A percentile compares a stretch with the other conserved stretches of the same genome.
These are phyloP conservation scores for Pantala flavescens DNA, from an alignment of 1,140 invertebrate genomes.

Conservation along the genomic window DNA sequence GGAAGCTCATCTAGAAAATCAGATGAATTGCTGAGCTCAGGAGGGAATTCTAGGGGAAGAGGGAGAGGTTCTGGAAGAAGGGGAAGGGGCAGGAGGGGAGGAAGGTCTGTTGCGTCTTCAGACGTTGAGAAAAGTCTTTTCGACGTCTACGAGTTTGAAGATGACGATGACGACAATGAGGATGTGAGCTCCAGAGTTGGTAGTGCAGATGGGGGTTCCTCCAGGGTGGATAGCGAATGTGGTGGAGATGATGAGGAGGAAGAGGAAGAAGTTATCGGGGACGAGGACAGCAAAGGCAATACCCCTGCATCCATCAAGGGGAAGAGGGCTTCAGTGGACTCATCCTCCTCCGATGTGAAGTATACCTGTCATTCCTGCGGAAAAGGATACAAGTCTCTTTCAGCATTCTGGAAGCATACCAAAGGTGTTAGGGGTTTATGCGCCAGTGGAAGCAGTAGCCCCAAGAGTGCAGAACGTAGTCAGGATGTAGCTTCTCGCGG, in stretches of 20 bases:
- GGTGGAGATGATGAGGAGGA: background rate
- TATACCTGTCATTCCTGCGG: background rate
- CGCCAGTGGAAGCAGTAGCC: background rate
- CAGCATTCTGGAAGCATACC: constrained; percentile 7
- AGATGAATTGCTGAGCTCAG: background rate
- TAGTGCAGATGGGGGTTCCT: background rate
- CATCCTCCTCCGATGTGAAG: background rate
- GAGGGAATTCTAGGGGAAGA: background rate
- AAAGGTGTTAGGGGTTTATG: background rate
- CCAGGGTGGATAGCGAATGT: background rate
- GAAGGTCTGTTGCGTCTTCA: background rate
- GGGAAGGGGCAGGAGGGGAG: background rate
- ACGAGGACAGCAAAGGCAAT: background rate
- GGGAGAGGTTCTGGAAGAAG: background rate
- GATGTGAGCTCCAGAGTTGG: background rate
- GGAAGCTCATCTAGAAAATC: background rate
- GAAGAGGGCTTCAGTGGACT: background rate
- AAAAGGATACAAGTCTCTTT: background rate
- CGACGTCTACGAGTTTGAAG: background rate
- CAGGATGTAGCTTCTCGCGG: background rate
- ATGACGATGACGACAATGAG: background rate
- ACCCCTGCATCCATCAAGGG: background rate
- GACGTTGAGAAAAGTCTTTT: background rate
- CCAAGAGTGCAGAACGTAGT: background rate
- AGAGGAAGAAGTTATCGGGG: background rate